Evolutionary conservation across 2,888 invertebrate genomes (phyloP).

Genomic region (Blomia tropicalis): DNA sequence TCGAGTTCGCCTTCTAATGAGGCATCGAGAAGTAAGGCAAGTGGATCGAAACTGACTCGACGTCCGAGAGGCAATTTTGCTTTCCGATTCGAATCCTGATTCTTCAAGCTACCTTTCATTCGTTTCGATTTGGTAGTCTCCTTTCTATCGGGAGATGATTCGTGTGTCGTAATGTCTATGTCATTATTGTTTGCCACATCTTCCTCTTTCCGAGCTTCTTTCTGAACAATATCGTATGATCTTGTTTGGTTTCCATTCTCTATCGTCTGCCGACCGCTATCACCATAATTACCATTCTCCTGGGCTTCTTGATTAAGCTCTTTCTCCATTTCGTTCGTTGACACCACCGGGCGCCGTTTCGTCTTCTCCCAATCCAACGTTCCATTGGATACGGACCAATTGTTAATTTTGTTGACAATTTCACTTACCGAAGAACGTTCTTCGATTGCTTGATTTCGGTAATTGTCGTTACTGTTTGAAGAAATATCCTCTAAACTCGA

Average conservation of each 20-base stretch:
- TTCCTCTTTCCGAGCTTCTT: neutral
- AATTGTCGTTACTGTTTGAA: neutral
- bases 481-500: neutral
- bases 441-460: neutral
- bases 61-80: constrained; percentile 35
- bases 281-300: neutral
- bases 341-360: constrained; percentile 22
- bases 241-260: neutral
- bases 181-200: constrained; percentile 12
- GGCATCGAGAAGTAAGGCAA: constrained; percentile 85
- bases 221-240: neutral
- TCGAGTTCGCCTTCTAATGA: constrained; percentile 95
- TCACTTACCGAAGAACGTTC: neutral
- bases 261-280: neutral
- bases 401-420: constrained; percentile 12
- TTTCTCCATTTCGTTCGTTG: constrained; percentile 22
- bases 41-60: constrained; percentile 89
- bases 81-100: constrained; percentile 32
- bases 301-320: constrained; percentile 2
- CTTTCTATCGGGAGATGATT: neutral
- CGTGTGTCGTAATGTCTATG: neutral
- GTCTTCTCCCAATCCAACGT: constrained; percentile 22
- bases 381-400: neutral
- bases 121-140: neutral
- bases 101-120: constrained; percentile 57